phyloP scores from a whole-genome alignment of 2,113 vertebrate species.

The Paratilapia polleni region DNA sequence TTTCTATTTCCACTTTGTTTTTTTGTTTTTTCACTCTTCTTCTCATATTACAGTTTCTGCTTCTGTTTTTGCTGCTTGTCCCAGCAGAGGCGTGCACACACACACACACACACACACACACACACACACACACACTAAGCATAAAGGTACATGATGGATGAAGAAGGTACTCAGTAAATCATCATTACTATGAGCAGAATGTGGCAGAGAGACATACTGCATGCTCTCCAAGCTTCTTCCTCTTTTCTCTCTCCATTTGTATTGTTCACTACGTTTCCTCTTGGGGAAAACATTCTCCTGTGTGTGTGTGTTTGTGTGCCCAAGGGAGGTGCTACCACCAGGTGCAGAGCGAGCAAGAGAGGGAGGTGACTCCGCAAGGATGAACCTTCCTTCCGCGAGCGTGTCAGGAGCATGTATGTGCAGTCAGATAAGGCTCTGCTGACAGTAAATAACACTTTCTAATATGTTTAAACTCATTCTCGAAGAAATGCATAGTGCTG shows the following conservation, averaged over 20 bases:
- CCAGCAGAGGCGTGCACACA: too few relatives aligned
- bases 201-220: background rate
- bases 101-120: background rate
- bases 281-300: background rate
- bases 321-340: background rate
- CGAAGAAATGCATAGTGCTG: background rate
- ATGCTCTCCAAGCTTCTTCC: background rate
- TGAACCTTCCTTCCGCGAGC: background rate
- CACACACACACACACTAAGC: background rate
- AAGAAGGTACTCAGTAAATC: background rate
- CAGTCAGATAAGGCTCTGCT: background rate
- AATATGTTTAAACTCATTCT: background rate
- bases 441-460: background rate
- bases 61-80: too few relatives aligned
- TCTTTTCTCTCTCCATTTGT: background rate
- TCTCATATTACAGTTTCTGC: background rate
- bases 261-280: conserved; percentile 4
- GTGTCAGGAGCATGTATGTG: background rate
- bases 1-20: background rate
- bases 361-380: conserved; percentile 18
- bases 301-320: background rate
- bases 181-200: background rate
- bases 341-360: background rate
- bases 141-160: background rate
- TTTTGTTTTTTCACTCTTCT: background rate